Base-by-base conservation (phyloP, 1,140 invertebrate genomes). In the Palaemon carinicauda region DNA sequence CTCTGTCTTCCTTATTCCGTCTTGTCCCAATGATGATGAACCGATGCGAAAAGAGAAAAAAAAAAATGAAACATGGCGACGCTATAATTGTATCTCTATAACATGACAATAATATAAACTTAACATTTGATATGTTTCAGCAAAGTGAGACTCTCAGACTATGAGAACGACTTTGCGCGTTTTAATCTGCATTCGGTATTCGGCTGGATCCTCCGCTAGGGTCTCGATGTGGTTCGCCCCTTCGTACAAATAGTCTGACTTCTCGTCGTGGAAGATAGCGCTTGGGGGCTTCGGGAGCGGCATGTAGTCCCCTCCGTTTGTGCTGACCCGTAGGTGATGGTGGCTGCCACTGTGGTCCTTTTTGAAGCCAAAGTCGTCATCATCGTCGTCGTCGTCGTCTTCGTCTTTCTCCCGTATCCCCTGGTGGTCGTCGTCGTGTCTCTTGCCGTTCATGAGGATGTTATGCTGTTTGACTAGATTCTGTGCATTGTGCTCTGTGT, bases 281-380 rank as follows among this genome's bases (percentile, higher is more conserved):
- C 81, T 83, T 2, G 41, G 41, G 41, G 73, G 82, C 21, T 84
- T 84, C 73, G 82, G 17, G 21, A 84, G 82, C 31, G 75, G 75
- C 82, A 84, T 83, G 53, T 84, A 83, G 73, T 78, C 73, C n/a
- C 82, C 73, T 12, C 82, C 82, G 52, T 77, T 83, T 69, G 52
- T 84, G 52, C 52, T 78, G 29, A 60, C 65, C 21, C 82, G 53
- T 9, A 53, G 78, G 27, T 50, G 73, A 14, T 33, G 41, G 73
- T 75, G 14, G 3, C n/a, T 50, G 29, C 31, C n/a, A n/a, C n/a
- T n/a, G n/a, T n/a, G 33, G 7, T 41, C 17, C 19, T 41, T 80
- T 33, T 31, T 65, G 29, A 56, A 21, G 3, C 54, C 53, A 56
- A 41, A 80, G 3, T 56, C 54, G 15, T 65, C 78, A 3, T 56